Conservation (phyloP, 1,140 invertebrate genomes). For the Drosophila cardini region DNA sequence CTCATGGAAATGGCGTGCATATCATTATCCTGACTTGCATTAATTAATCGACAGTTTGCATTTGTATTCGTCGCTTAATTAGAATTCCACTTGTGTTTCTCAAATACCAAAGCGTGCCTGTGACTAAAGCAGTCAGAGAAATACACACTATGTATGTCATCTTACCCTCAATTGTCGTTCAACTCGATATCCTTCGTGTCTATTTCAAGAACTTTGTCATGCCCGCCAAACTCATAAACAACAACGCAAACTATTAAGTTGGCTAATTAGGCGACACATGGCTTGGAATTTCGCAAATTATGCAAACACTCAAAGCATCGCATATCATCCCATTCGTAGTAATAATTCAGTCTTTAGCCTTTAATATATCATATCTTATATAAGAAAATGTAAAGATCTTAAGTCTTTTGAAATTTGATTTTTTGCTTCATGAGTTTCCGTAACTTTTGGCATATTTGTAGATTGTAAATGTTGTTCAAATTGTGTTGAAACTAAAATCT, state of each 20-base stretch:
- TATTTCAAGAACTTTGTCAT: constrained; percentile 42
- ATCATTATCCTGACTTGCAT: constrained; percentile 19
- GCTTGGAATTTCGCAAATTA: constrained; percentile 54
- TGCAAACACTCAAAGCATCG: constrained; percentile 64
- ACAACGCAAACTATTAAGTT: constrained; percentile 78
- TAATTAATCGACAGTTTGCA: constrained; percentile 63
- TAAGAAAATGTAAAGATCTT: not conserved
- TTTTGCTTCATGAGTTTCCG: too few relatives aligned
- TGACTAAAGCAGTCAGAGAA: constrained; percentile 46
- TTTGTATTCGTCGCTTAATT: constrained; percentile 73
- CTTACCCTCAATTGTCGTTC: not conserved
- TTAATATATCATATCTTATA: constrained; percentile 28
- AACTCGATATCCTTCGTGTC: constrained; percentile 3
- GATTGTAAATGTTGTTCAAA: too few relatives aligned
- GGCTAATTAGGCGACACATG: constrained; percentile 73
- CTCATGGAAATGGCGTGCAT: constrained; percentile 21
- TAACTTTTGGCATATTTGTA: too few relatives aligned
- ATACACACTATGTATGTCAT: not conserved
- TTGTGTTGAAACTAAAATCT: too few relatives aligned
- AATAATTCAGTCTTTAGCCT: not conserved
- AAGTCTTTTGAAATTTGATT: too few relatives aligned
- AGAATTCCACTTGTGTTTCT: constrained; percentile 57
- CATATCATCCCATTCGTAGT: constrained; percentile 34
- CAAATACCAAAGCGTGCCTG: constrained; percentile 38
- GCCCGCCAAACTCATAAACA: constrained; percentile 60